Evolutionary conservation across 2,888 invertebrate genomes (phyloP).

Genomic region (Seladonia tumulorum): DNA sequence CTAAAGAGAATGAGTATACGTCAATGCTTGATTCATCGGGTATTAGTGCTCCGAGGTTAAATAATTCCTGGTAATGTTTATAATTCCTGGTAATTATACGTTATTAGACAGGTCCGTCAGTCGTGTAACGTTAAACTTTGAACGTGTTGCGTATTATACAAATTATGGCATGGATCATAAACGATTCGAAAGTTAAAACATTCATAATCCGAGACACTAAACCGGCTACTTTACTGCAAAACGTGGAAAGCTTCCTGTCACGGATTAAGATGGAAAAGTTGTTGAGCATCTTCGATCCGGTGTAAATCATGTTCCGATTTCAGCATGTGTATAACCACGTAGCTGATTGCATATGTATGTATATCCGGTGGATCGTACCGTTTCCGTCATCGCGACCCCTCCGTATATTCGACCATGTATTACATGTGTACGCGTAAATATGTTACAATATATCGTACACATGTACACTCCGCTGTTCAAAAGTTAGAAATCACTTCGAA

Average conservation of each 20-base stretch:
- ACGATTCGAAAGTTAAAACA: too few relatives aligned
- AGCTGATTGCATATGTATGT: constrained; percentile 62
- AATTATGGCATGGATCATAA: too few relatives aligned
- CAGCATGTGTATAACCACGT: constrained; percentile 17
- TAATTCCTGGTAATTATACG: too few relatives aligned
- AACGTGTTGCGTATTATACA: too few relatives aligned
- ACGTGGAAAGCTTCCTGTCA: constrained; percentile 1
- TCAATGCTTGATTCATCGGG: too few relatives aligned
- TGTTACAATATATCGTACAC: not conserved
- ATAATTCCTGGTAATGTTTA: too few relatives aligned
- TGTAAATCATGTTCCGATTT: constrained; percentile 51
- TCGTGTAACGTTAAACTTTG: too few relatives aligned
- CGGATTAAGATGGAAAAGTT: constrained; percentile 57
- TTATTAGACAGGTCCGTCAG: too few relatives aligned
- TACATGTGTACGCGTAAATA: not conserved
- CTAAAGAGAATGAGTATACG: too few relatives aligned
- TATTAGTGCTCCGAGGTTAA: too few relatives aligned
- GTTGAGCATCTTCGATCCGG: constrained; percentile 36
- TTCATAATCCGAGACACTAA: not conserved
- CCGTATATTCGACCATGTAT: not conserved
- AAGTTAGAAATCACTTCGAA: not conserved
- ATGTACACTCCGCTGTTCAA: not conserved
- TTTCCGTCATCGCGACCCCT: constrained; percentile 32
- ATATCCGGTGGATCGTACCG: constrained; percentile 46
- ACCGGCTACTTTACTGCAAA: not conserved